Evolutionary conservation across 2,113 vertebrate species (phyloP), one percentile per base, ranked within the genome.

Genomic region (Cynocephalus volans): DNA sequence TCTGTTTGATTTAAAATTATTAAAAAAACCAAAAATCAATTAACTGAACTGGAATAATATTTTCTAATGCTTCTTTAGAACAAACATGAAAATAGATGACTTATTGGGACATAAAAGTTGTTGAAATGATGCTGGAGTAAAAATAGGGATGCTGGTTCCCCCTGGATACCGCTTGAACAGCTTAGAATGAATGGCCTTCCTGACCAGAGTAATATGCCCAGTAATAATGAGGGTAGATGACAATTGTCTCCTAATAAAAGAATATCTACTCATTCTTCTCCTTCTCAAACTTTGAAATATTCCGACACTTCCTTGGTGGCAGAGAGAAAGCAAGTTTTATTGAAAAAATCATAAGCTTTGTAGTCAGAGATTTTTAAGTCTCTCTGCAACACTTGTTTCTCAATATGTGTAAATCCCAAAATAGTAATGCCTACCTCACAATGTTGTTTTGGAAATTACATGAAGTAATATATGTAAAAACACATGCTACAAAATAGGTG

Each of bases 1-100:
- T 84, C 2, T 84, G 3, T 77, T 94, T 84, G 50, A 82, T 2
- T 58, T 90, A 92, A 87, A 96, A 65, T 62, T 79, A 84, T 9
- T 9, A 41, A 70, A 4, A 69, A n/a, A 60, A 88, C 31, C 5
- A n/a, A n/a, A n/a, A n/a, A n/a, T n/a, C 52, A 95, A 76, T 94
- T 79, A 76, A 70, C 10, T 52, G 33, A 50, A 33, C 28, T 33
- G 15, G 7, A 89, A 64, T 67, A 65, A 79, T 83, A 70, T 90
- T 36, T 60, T 14, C 18, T 83, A 64, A 67, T 88, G 19, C 6
- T 90, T 81, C 45, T 52, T 84, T 92, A 33, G 31, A 96, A 83
- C 7, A 82, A 87, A 93, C 15, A 69, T 77, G 15, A 60, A 94
- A 82, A 92, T 19, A 79, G 5, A 33, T 77, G 15, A 52, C 2